A percentile compares a stretch with the other conserved stretches of the same genome.
phyloP scores from a whole-genome alignment of 2,797 vertebrate species.

The Borostomias antarcticus region DNA sequence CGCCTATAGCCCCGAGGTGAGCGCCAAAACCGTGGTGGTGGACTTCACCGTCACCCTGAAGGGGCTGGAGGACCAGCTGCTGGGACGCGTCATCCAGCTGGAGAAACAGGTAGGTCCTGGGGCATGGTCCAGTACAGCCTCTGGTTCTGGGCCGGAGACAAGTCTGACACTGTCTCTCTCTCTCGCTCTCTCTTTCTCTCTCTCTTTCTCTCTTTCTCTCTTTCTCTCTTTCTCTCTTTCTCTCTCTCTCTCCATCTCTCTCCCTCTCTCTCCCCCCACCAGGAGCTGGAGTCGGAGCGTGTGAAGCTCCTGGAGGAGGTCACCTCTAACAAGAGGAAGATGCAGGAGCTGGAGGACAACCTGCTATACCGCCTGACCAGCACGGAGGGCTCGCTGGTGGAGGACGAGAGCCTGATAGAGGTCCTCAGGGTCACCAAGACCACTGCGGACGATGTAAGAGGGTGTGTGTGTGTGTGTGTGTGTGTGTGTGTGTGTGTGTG shows the following conservation, averaged over 20 bases:
- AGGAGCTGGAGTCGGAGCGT: conserved; percentile 86
- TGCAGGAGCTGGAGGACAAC: conserved; percentile 87
- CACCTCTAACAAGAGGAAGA: conserved; percentile 83
- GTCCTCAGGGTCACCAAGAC: conserved; percentile 81
- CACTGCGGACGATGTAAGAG: conserved; percentile 82
- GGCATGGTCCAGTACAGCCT: too few relatives aligned
- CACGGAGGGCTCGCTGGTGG: conserved; percentile 84
- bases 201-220: too few relatives aligned
- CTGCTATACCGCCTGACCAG: conserved; percentile 82
- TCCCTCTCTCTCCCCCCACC: conserved; percentile 1
- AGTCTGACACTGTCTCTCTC: too few relatives aligned
- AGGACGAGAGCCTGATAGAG: conserved; percentile 84
- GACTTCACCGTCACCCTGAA: conserved; percentile 86
- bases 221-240: too few relatives aligned
- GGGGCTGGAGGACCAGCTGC: conserved; percentile 85
- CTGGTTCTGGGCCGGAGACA: too few relatives aligned
- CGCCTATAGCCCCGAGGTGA: conserved; percentile 84
- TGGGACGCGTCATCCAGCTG: conserved; percentile 83
- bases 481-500: neutral
- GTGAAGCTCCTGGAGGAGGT: conserved; percentile 85
- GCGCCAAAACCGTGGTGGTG: conserved; percentile 81
- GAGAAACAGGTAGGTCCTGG: conserved; percentile 79
- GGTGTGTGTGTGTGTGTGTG: neutral
- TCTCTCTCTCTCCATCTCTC: too few relatives aligned
- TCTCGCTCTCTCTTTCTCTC: too few relatives aligned